Percentiles rank a stretch among this genome's conserved stretches.
phyloP scores from a whole-genome alignment of 2,797 vertebrate species.

The Pachyuromys duprasi region DNA sequence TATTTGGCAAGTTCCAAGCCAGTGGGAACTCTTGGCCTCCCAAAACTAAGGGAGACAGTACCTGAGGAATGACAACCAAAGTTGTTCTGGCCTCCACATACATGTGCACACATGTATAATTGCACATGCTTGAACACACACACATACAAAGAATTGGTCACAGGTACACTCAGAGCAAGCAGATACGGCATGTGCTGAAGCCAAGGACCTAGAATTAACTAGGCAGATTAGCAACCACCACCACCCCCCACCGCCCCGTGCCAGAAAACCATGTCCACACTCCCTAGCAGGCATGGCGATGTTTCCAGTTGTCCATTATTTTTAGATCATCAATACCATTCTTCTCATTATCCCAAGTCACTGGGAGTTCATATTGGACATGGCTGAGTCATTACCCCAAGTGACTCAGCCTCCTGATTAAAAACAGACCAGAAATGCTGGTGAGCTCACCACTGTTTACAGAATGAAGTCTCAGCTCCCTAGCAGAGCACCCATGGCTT shows the following conservation, averaged over 20 bases:
- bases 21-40: neutral
- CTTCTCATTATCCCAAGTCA: constrained; percentile 65
- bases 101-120: neutral
- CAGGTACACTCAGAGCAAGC: neutral
- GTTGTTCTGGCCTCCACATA: neutral
- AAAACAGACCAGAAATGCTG: constrained; percentile 54
- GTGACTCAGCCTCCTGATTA: constrained; percentile 71
- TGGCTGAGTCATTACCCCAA: constrained; percentile 59
- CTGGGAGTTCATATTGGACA: constrained; percentile 51
- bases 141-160: neutral
- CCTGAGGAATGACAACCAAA: neutral
- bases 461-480: constrained; percentile 24
- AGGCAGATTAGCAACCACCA: neutral
- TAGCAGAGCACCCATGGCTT: neutral
- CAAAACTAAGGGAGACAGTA: neutral
- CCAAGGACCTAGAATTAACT: neutral
- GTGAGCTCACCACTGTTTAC: constrained; percentile 3
- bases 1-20: neutral
- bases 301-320: constrained; percentile 20
- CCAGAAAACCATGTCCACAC: neutral
- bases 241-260: no score
- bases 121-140: neutral
- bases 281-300: neutral
- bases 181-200: neutral
- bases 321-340: constrained; percentile 58